phyloP scores from a whole-genome alignment of 1,140 invertebrate species.

The Ericerus pela region DNA sequence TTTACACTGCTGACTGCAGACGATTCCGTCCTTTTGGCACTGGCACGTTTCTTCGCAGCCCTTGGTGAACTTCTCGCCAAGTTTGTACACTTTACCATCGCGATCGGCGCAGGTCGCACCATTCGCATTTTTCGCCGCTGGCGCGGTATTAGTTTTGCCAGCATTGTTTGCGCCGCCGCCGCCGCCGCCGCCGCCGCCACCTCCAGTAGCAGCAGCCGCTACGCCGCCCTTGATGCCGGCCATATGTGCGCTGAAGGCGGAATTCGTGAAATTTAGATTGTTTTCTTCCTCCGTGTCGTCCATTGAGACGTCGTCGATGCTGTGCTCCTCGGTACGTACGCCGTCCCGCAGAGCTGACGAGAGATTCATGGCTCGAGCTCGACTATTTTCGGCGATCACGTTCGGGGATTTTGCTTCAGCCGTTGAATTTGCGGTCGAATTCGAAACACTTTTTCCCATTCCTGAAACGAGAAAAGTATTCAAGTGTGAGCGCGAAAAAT shows the following conservation, averaged over 20 bases:
- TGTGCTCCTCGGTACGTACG: not conserved
- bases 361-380: constrained; percentile 2
- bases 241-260: not conserved
- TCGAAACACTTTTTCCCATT: no score
- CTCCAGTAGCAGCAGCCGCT: constrained; percentile 16
- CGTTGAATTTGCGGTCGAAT: no score
- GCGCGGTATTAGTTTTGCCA: constrained; percentile 23
- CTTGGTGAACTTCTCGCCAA: constrained; percentile 46
- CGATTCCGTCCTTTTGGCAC: constrained; percentile 41
- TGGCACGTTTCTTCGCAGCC: constrained; percentile 55
- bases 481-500: no score
- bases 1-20: constrained; percentile 49
- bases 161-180: constrained; percentile 28
- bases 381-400: not conserved
- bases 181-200: constrained; percentile 19
- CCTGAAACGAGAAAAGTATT: no score
- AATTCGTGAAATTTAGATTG: constrained; percentile 1
- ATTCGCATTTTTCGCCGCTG: constrained; percentile 24
- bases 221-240: no score
- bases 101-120: constrained; percentile 17
- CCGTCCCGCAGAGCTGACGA: not conserved
- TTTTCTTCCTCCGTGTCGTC: not conserved
- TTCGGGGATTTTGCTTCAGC: not conserved
- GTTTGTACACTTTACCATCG: constrained; percentile 25
- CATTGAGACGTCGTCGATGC: constrained; percentile 4